Base-by-base conservation (phyloP, 2,113 vertebrate species). In the Neolamprologus variostigma region DNA sequence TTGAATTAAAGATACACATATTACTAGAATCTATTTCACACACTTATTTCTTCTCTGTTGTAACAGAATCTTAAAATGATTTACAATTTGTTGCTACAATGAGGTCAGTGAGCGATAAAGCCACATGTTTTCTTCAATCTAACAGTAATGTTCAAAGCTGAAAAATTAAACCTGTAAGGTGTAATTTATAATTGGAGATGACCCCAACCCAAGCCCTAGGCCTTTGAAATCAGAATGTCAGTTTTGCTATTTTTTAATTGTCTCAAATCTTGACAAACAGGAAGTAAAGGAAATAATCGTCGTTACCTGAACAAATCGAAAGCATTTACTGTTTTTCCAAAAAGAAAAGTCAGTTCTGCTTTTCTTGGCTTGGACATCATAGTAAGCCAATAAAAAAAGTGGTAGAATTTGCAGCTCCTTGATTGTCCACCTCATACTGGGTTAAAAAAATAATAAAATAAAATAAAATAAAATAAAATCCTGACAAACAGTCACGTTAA, bases 191-290 rank as follows among this genome's bases (percentile, higher is more conserved):
- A 66, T 66, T 66, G 31, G 31, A 35, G 17, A 66, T 66, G 31
- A 66, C 61, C 61, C 10, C 6, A 12, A 66, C 61, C 17, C 31
- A 8, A 2, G 31, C 31, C 10, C 21, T 17, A 3, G 7, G 21
- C 40, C 40, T 73, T 1, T 73, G 13, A 42, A 1, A 1, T 17
- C 13, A 28, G 3, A 1, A 3, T 47, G 2, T 76, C 2, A 3
- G 0, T 76, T 47, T 47, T 76, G 14, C 1, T 76, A 26, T 76
- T 47, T 76, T 28, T 11, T 47, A 73, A 76, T 28, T 47, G 40
- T 28, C 40, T 10, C 0, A 47, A 76, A 42, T 45, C 21, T 73
- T 2, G 68, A 26, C 21, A 76, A 76, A 45, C 68, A 47, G 9
- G 4, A 26, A 28, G 21, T 40, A 73, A 26, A 45, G 13, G 0